Percentiles rank a stretch among this genome's conserved stretches.
Evolutionary conservation across 2,888 invertebrate genomes (phyloP).

Genomic region (Mimas tiliae): DNA sequence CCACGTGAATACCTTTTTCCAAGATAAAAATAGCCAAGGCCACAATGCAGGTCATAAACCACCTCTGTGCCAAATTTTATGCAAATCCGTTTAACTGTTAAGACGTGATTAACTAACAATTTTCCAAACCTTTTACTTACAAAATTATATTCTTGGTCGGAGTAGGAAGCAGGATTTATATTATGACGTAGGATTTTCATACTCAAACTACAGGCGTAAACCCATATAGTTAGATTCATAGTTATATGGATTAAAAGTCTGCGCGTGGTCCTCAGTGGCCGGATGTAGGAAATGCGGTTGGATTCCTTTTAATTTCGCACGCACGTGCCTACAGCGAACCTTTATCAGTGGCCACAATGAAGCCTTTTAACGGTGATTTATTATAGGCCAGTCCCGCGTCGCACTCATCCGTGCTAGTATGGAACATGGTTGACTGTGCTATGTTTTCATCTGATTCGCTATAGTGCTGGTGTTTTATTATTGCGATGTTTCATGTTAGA

Average conservation of each 20-base stretch:
- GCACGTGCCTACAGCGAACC: constrained; percentile 56
- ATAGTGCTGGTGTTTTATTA: neutral
- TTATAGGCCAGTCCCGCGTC: constrained; percentile 42
- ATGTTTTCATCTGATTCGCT: neutral
- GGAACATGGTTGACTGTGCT: neutral
- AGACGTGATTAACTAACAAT: too few relatives aligned
- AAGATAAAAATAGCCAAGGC: too few relatives aligned
- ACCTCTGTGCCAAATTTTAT: too few relatives aligned
- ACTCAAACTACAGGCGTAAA: neutral
- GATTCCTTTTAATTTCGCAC: constrained; percentile 55
- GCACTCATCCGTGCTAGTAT: constrained; percentile 22
- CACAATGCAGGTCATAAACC: too few relatives aligned
- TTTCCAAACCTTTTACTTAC: too few relatives aligned
- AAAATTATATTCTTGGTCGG: too few relatives aligned
- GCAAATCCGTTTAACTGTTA: too few relatives aligned
- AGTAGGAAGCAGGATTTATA: too few relatives aligned
- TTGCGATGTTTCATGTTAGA: too few relatives aligned
- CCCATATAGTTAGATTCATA: neutral
- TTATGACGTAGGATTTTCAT: neutral
- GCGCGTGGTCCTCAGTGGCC: constrained; percentile 29
- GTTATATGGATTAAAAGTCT: constrained; percentile 26
- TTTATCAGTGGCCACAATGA: constrained; percentile 66
- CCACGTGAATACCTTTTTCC: too few relatives aligned
- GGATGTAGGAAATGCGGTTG: constrained; percentile 47
- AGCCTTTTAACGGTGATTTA: constrained; percentile 67